Base-by-base conservation (phyloP, 2,797 vertebrate species). In the Microctenopoma steveboyesi region DNA sequence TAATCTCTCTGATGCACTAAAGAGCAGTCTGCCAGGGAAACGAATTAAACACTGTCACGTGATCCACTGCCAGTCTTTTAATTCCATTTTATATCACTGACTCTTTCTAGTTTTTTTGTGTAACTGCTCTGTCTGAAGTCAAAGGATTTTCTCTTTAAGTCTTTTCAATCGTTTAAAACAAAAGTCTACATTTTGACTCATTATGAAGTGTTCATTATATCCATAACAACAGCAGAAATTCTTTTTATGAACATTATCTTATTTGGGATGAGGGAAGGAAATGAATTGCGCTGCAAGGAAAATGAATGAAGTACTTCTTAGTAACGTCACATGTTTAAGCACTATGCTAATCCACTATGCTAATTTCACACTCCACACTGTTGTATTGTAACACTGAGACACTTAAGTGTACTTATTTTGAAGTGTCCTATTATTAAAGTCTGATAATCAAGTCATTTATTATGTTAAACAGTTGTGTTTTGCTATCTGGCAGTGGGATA, bases 401-500 rank as follows among this genome's bases (percentile, higher is more conserved):
- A 5, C 4, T 33, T 5, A 37, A 33, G 47, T 42, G 18, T 39
- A 51, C 11, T 49, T 3, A 1, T 5, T 60, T 54, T 61, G 2
- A 53, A 11, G 14, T 35, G 7, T 25, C 9, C 10, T 1, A 9
- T 1, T 69, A 3, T 43, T 58, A 33, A 9, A 3, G 15, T 46
- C 47, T 35, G 30, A 33, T 33, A 33, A 33, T 33, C 15, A 27
- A 46, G 45, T 1, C 2, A n/a, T n/a, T 15, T 2, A 28, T 3
- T 0, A 16, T 16, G 30, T 51, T 43, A 33, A 49, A 43, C 46
- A 63, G 48, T 4, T 40, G 5, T 51, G 78, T 88, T 27, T 69
- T 87, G 25, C 66, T 72, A 72, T 84, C 54, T 83, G 84, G 12
- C 86, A 97, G 96, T 87, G 95, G 95, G 50, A 92, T 95, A 66